phyloP scores from a whole-genome alignment of 2,888 invertebrate species.

The Drosophila barbarae region DNA sequence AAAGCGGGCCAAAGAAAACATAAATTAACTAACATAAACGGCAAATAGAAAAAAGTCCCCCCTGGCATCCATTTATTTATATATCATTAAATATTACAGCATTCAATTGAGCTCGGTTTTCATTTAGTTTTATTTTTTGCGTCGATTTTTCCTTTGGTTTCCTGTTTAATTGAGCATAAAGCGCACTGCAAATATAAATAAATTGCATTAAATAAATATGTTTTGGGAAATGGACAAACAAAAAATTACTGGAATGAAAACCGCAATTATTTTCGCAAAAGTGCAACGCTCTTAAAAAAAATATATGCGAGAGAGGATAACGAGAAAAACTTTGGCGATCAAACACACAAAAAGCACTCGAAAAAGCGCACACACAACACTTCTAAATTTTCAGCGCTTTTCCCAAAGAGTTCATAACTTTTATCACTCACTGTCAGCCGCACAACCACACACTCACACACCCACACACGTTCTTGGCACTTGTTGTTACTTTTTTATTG shows the following conservation, averaged over 20 bases:
- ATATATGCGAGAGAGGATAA: background rate
- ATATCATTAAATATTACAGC: conserved; percentile 24
- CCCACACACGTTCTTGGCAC: conserved; percentile 22
- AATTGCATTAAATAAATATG: conserved; percentile 43
- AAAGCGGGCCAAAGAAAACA: background rate
- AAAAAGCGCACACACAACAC: conserved; percentile 19
- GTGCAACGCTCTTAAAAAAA: conserved; percentile 1
- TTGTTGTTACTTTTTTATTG: conserved; percentile 45
- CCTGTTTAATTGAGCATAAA: conserved; percentile 35
- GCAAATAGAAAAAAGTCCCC: conserved; percentile 7
- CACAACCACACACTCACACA: conserved; percentile 25
- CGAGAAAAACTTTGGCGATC: conserved; percentile 1
- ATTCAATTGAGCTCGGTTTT: conserved; percentile 12
- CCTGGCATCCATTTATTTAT: conserved; percentile 5
- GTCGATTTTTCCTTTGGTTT: conserved; percentile 8
- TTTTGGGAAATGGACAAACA: conserved; percentile 8
- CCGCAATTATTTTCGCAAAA: conserved; percentile 40
- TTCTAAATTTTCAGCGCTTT: conserved; percentile 38
- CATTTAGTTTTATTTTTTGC: conserved; percentile 11
- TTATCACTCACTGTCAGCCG: conserved; percentile 65
- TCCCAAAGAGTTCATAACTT: conserved; percentile 60
- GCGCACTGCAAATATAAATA: conserved; percentile 32
- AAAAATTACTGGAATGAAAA: conserved; percentile 20
- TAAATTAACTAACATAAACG: background rate
- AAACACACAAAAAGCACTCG: conserved; percentile 8